phyloP scores from a whole-genome alignment of 2,797 vertebrate genomes.

The Spinus pinus region DNA sequence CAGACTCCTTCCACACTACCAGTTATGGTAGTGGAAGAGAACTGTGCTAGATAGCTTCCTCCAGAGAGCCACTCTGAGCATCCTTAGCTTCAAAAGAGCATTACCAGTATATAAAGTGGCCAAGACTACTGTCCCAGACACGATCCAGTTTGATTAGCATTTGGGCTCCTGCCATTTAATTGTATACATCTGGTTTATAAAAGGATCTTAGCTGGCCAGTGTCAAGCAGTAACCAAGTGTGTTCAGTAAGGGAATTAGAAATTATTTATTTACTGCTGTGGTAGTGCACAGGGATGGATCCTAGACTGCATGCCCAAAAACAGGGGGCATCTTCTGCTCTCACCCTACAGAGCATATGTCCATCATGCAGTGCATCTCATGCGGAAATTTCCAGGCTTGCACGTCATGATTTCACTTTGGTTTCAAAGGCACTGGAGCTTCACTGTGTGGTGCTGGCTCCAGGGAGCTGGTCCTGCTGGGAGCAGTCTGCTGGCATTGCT shows the following conservation, averaged over 20 bases:
- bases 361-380: background rate
- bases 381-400: background rate
- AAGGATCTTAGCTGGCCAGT: background rate
- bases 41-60: background rate
- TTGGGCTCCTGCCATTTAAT: background rate
- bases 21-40: background rate
- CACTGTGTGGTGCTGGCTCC: background rate
- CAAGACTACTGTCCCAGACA: background rate
- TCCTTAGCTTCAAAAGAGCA: background rate
- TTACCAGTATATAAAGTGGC: background rate
- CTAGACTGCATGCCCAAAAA: background rate
- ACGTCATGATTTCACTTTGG: background rate
- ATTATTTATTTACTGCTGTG: background rate
- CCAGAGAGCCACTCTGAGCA: background rate
- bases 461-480: background rate
- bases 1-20: background rate
- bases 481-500: background rate
- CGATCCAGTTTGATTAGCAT: background rate
- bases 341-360: background rate
- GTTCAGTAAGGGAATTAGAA: background rate
- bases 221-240: background rate
- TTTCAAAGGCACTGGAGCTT: background rate
- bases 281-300: background rate
- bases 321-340: background rate
- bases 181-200: background rate